These are phyloP conservation scores for Agrilus mali DNA, from an alignment of 2,888 invertebrate genomes.

Conservation along the genomic window DNA sequence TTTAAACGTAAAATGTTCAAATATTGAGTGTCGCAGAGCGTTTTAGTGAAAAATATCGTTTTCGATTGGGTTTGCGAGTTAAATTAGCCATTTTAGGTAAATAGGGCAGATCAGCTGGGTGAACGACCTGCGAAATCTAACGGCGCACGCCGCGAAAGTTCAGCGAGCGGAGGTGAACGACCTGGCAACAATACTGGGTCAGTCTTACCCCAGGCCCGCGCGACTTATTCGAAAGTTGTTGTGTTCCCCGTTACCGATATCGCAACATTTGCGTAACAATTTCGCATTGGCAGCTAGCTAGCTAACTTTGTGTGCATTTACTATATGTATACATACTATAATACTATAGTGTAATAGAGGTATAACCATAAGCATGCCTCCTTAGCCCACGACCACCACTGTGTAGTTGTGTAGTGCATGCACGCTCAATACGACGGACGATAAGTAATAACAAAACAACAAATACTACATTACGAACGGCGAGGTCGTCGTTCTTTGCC, in stretches of 20 bases:
- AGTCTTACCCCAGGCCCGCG: conserved; percentile 19
- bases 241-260: conserved; percentile 16
- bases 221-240: conserved; percentile 27
- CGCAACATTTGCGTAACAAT: conserved; percentile 26
- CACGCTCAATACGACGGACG: too few species aligned
- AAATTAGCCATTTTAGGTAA: conserved; percentile 8
- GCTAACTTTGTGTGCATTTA: too few species aligned
- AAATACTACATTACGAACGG: neutral
- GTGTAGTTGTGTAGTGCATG: too few species aligned
- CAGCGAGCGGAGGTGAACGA: conserved; percentile 24
- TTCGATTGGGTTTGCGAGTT: neutral
- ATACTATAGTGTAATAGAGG: too few species aligned
- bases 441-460: too few species aligned
- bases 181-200: conserved; percentile 26
- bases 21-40: too few species aligned
- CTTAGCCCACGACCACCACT: too few species aligned
- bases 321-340: conserved; percentile 14
- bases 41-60: neutral
- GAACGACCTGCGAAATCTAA: conserved; percentile 30
- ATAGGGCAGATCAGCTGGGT: conserved; percentile 19
- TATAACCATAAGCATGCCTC: too few species aligned
- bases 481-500: conserved; percentile 4
- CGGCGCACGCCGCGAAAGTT: conserved; percentile 29
- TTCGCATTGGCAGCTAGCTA: conserved; percentile 2
- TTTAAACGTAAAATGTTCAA: too few species aligned